Percentiles rank a stretch among this genome's conserved stretches.
Evolutionary conservation across 2,888 invertebrate genomes (phyloP).

Genomic region (Tenthredo mesomela): DNA sequence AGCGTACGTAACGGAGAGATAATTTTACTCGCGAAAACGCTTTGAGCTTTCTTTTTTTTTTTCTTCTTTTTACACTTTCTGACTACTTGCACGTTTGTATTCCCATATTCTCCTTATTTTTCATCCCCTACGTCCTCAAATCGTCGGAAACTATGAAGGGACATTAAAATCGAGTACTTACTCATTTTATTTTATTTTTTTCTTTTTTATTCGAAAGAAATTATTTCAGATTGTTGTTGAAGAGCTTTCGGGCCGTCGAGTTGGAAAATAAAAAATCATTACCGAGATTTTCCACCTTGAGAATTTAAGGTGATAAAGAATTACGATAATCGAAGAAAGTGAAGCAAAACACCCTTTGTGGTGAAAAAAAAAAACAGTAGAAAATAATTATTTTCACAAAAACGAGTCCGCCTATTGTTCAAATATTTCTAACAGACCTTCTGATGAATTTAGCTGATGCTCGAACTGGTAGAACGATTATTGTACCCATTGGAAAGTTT

Average conservation of each 20-base stretch:
- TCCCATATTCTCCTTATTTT: neutral
- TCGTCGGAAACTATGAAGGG: neutral
- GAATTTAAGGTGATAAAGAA: neutral
- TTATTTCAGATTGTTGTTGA: neutral
- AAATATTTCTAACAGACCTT: neutral
- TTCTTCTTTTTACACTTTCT: neutral
- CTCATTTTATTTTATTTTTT: neutral
- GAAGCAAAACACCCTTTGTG: neutral
- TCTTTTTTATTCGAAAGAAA: neutral
- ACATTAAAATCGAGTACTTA: neutral
- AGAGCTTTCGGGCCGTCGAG: neutral
- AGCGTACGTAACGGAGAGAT: conserved; percentile 17
- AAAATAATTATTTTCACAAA: neutral
- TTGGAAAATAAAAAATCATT: conserved; percentile 13
- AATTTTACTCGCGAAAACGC: conserved; percentile 25
- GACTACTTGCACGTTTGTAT: neutral
- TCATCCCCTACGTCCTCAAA: neutral
- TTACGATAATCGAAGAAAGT: no score
- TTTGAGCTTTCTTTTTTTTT: neutral
- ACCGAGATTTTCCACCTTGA: neutral
- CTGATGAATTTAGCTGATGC: neutral
- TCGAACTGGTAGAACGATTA: neutral
- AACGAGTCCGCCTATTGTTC: neutral
- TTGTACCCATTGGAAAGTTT: conserved; percentile 13
- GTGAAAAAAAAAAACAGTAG: neutral